Base-by-base conservation (phyloP, 2,113 vertebrate genomes). In the Panthera leo region DNA sequence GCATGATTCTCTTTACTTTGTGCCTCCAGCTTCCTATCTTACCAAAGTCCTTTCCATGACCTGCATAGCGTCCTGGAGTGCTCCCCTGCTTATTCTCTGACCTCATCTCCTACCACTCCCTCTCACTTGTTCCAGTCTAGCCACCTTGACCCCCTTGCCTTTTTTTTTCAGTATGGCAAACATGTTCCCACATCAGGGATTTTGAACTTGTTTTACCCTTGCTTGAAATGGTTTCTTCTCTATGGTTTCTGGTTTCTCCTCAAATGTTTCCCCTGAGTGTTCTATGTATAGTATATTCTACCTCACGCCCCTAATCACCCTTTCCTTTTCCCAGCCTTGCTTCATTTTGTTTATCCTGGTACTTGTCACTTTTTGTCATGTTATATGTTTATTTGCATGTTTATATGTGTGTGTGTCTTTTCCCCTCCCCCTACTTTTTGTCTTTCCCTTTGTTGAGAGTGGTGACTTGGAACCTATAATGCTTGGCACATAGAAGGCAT, bases 1-100 rank as follows among this genome's bases (percentile, higher is more conserved):
- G 5, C 25, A 65, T 79, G 29, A 58, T 80, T 76, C 48, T 92
- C 21, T 85, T 95, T 19, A 94, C 27, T 94, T 95, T 89, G 29
- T 68, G 12, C 71, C 42, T 96, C 90, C 94, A 83, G 68, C 61
- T 93, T 96, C 75, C 10, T 34, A 29, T 92, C 76, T 82, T 65
- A 73, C 65, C 78, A 85, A 12, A 88, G 27, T 95, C 3, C 5
- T 97, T 68, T 55, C 63, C 4, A 1, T 84, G n/a, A 7, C 61
- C 5, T 86, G 3, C 4, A 13, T 34, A 95, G 34, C n/a, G 94
- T 85, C 31, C 65, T 39, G 27, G 42, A 67, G 48, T 18, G 25
- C 58, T 94, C 48, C 48, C 45, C n/a, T 78, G 2, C 53, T 90
- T 79, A 71, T 51, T 71, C 15, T 75, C n/a, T 89, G 27, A 86